These are phyloP conservation scores for Hydrotaea diabolus DNA, from an alignment of 2,888 invertebrate species.

Conservation along the genomic window DNA sequence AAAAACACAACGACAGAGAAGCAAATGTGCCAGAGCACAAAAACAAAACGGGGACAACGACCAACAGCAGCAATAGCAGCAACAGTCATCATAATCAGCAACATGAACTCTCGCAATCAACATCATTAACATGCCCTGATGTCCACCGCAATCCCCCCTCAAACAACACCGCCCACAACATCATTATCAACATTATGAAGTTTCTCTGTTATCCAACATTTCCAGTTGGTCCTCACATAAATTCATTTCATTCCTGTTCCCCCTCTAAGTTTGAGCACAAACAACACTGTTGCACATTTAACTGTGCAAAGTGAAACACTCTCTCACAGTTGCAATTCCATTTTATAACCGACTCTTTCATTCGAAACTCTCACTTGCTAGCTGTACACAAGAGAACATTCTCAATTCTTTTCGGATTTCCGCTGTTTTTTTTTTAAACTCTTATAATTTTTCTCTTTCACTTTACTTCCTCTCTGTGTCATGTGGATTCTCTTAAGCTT, in stretches of 20 bases:
- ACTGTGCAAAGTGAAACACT: no score
- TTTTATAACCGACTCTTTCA: background rate
- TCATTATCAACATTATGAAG: background rate
- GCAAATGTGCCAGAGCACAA: background rate
- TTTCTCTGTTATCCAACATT: background rate
- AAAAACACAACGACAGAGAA: no score
- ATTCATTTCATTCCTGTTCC: no score
- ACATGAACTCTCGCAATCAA: conserved; percentile 3
- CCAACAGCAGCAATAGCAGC: conserved; percentile 55
- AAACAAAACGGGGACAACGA: conserved; percentile 65
- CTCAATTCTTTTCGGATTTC: background rate
- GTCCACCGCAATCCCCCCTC: conserved; percentile 9
- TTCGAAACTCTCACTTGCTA: background rate
- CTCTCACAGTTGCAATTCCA: no score
- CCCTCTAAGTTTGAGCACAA: no score
- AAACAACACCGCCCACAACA: conserved; percentile 32
- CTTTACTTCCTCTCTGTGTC: no score
- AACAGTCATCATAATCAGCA: conserved; percentile 38
- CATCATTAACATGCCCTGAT: background rate
- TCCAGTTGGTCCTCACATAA: background rate
- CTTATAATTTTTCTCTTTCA: background rate
- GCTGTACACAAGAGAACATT: background rate
- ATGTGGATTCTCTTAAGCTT: background rate
- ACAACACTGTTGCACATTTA: conserved; percentile 14
- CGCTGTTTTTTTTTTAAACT: background rate